These are phyloP conservation scores for Diaphora mendica DNA, from an alignment of 2,888 invertebrate species.

Conservation along the genomic window DNA sequence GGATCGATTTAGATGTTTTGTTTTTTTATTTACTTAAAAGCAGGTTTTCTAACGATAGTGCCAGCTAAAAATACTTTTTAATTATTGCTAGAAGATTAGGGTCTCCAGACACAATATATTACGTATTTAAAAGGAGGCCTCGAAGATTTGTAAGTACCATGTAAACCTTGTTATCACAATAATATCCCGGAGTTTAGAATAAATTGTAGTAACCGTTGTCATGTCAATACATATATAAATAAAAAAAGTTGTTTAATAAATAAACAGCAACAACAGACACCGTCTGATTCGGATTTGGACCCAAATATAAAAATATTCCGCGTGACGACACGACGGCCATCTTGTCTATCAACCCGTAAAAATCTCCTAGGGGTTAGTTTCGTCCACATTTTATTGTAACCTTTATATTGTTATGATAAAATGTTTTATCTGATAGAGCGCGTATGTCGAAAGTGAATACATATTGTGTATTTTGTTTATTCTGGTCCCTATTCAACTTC, in stretches of 20 bases:
- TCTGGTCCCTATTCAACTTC: background rate
- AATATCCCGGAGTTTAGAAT: too few relatives aligned
- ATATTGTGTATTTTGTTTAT: background rate
- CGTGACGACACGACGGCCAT: slow-evolving; percentile 37
- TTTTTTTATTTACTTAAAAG: too few relatives aligned
- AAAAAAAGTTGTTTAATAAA: slow-evolving; percentile 1
- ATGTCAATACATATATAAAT: background rate
- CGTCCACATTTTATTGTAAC: slow-evolving; percentile 27
- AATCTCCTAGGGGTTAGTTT: slow-evolving; percentile 28
- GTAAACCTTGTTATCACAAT: too few relatives aligned
- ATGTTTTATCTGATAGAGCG: background rate
- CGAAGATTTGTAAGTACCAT: too few relatives aligned
- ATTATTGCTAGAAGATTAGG: too few relatives aligned
- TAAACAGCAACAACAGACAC: slow-evolving; percentile 20
- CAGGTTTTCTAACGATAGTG: too few relatives aligned
- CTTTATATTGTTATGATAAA: slow-evolving; percentile 13
- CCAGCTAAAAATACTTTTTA: too few relatives aligned
- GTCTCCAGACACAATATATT: too few relatives aligned
- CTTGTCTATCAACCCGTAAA: slow-evolving; percentile 41
- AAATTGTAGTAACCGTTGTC: too few relatives aligned
- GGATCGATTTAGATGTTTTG: too few relatives aligned
- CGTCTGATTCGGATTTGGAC: slow-evolving; percentile 9
- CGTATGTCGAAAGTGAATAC: background rate
- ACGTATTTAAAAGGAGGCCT: too few relatives aligned
- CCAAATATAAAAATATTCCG: slow-evolving; percentile 42